Conservation (phyloP, 1,140 invertebrate species). For the Zaprionus taronus region DNA sequence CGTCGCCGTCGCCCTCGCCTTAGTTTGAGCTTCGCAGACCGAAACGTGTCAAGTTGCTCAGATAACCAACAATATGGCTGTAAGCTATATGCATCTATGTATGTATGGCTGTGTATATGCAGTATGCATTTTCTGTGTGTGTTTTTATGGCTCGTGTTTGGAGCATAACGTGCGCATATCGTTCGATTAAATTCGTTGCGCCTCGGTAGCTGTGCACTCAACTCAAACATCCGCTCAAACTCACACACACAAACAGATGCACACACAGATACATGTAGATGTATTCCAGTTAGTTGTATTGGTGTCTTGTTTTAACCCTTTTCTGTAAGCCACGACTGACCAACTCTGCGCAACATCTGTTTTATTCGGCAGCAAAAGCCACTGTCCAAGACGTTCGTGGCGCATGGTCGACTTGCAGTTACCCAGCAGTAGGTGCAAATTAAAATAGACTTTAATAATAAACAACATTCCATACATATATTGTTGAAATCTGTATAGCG, state of each 20-base stretch:
- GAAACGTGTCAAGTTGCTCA: constrained; percentile 78
- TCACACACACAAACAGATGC: constrained; percentile 10
- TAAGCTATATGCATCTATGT: constrained; percentile 5
- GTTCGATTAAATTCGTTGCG: constrained; percentile 82
- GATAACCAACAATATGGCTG: constrained; percentile 50
- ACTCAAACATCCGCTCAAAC: constrained; percentile 76
- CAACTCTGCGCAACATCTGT: constrained; percentile 54
- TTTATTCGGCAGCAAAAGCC: constrained; percentile 30
- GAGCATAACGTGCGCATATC: constrained; percentile 60
- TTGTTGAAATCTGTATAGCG: background rate
- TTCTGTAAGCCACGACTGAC: constrained; percentile 46
- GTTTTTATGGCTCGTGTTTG: constrained; percentile 47
- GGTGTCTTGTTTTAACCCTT: constrained; percentile 36
- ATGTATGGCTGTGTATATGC: constrained; percentile 4
- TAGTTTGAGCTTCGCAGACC: constrained; percentile 48
- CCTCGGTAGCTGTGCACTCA: constrained; percentile 80
- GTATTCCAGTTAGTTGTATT: constrained; percentile 18
- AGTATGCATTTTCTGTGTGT: constrained; percentile 12
- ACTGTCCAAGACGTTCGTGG: background rate
- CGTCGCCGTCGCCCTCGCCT: too few species aligned
- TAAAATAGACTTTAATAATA: background rate
- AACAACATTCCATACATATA: background rate
- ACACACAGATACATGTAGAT: constrained; percentile 19
- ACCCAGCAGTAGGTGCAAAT: background rate
- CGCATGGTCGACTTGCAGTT: background rate